Conservation (phyloP, 2,797 vertebrate species). For the Prunella strophiata region DNA sequence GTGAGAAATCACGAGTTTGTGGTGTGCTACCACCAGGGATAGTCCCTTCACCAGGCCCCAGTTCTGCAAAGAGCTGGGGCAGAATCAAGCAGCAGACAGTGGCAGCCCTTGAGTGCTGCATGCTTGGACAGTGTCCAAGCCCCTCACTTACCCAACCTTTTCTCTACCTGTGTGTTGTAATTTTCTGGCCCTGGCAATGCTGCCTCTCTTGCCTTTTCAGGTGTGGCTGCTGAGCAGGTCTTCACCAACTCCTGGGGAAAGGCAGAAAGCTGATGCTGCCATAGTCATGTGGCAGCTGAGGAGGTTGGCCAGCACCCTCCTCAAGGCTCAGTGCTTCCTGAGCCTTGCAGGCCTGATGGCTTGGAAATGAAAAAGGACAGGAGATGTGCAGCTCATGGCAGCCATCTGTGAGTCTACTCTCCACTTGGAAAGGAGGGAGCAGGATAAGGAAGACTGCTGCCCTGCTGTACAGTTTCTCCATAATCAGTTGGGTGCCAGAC, state of each 20-base stretch:
- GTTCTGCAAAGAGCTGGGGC: not conserved
- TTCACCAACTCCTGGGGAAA: not conserved
- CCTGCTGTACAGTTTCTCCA: not conserved
- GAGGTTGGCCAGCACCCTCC: not conserved
- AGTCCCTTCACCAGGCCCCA: not conserved
- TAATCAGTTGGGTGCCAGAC: not conserved
- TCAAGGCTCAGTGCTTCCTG: not conserved
- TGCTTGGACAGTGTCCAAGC: not conserved
- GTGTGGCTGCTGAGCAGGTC: not conserved
- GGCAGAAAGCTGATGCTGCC: not conserved
- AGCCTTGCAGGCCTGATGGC: not conserved
- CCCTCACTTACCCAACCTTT: not conserved
- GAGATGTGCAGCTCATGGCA: not conserved
- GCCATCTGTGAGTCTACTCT: not conserved
- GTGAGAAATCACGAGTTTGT: not conserved
- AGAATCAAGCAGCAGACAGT: not conserved
- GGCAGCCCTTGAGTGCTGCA: not conserved
- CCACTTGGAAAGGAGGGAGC: not conserved
- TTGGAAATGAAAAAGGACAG: not conserved
- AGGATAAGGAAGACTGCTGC: not conserved
- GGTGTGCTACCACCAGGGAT: not conserved
- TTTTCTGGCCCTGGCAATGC: not conserved
- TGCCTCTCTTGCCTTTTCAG: not conserved
- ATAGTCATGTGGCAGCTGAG: not conserved
- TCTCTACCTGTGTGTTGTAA: not conserved